Percentiles rank a stretch among this genome's conserved stretches.
These are phyloP conservation scores for Morinoia aosen DNA, from an alignment of 2,888 invertebrate species.

Conservation along the genomic window DNA sequence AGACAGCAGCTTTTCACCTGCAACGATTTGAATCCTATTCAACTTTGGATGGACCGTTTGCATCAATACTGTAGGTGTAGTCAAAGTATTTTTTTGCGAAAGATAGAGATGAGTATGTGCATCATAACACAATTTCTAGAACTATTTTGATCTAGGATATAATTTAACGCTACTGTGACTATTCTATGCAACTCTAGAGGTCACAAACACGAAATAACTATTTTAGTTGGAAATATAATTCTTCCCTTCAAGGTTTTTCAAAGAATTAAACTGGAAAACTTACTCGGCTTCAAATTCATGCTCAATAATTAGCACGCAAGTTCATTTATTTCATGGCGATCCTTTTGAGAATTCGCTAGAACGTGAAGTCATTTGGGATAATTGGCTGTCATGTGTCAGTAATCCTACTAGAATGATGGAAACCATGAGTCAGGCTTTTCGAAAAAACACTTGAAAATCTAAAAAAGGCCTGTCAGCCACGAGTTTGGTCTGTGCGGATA, in stretches of 20 bases:
- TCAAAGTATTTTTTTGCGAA: background rate
- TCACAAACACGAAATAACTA: background rate
- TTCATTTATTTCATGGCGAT: background rate
- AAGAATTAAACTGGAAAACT: background rate
- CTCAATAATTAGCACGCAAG: background rate
- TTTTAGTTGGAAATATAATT: background rate
- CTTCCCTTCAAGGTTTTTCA: background rate
- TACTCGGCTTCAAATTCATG: background rate
- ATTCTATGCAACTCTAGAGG: background rate
- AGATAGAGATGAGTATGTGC: background rate
- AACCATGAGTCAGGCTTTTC: background rate
- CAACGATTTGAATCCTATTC: background rate
- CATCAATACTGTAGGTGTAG: background rate
- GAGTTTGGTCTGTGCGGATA: background rate
- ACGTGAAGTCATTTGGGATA: background rate
- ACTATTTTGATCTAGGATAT: background rate
- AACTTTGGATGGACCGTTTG: background rate
- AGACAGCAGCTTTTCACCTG: background rate
- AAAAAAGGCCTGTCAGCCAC: background rate
- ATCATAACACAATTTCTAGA: background rate
- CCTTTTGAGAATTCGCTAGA: background rate
- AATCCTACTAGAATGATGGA: background rate
- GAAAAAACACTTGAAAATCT: background rate
- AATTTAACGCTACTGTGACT: background rate
- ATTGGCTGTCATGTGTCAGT: background rate